These are phyloP conservation scores for Mus caroli DNA, from an alignment of 2,797 vertebrate genomes.

Conservation along the genomic window DNA sequence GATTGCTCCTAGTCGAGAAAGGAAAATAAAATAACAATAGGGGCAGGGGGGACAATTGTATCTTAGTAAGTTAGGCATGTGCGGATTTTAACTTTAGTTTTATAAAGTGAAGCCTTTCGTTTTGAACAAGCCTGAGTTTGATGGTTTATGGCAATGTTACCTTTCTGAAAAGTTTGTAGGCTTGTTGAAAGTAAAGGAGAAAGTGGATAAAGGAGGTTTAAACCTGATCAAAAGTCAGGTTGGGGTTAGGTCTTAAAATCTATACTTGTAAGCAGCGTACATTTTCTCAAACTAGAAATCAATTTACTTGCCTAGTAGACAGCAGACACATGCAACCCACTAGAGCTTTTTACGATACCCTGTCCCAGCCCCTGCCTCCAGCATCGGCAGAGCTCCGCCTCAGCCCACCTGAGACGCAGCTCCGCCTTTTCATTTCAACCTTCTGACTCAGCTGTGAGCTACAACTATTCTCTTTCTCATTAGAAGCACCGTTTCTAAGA, in stretches of 20 bases:
- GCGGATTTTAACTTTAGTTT: conserved; percentile 63
- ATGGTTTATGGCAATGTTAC: conserved; percentile 51
- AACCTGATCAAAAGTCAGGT: conserved; percentile 30
- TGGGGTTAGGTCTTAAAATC: conserved; percentile 46
- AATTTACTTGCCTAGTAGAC: conserved; percentile 42
- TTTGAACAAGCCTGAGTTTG: conserved; percentile 54
- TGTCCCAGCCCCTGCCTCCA: background rate
- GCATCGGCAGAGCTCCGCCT: background rate
- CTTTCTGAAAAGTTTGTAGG: conserved; percentile 62
- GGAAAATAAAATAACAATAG: conserved; percentile 49
- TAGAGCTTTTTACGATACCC: background rate
- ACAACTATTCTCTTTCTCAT: conserved; percentile 34
- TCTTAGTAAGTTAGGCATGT: conserved; percentile 47
- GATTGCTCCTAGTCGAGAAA: conserved; percentile 36
- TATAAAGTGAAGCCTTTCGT: conserved; percentile 33
- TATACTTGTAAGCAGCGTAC: conserved; percentile 35
- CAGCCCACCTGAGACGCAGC: background rate
- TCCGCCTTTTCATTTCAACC: conserved; percentile 31
- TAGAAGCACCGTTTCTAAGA: background rate
- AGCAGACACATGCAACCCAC: conserved; percentile 16
- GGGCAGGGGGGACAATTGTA: conserved; percentile 13
- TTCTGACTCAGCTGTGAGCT: conserved; percentile 23
- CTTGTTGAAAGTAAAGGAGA: conserved; percentile 53
- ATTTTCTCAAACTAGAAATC: conserved; percentile 58
- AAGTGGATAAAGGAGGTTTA: conserved; percentile 59